Conservation (phyloP, 2,113 vertebrate genomes). For the Gadus macrocephalus region DNA sequence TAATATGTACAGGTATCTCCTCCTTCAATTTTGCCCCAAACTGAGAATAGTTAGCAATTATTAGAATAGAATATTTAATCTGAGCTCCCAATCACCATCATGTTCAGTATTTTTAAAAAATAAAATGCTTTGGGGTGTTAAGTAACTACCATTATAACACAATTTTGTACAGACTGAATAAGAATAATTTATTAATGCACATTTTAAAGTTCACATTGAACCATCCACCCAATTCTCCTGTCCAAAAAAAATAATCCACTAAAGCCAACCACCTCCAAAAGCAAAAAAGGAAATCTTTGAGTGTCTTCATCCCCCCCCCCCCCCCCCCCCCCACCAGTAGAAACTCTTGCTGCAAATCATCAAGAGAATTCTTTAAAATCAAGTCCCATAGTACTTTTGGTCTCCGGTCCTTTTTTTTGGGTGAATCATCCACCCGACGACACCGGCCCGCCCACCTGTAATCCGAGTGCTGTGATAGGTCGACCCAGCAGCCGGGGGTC, state of each 20-base stretch:
- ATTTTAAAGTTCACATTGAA: conserved; percentile 64
- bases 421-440: conserved; percentile 28
- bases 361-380: conserved; percentile 45
- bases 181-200: conserved; percentile 78
- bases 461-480: conserved; percentile 51
- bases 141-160: conserved; percentile 43
- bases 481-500: conserved; percentile 51
- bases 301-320: no score
- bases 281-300: conserved; percentile 19
- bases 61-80: no score
- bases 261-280: conserved; percentile 51
- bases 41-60: no score
- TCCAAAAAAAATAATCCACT: conserved; percentile 36
- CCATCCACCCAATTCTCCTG: conserved; percentile 42
- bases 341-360: conserved; percentile 33
- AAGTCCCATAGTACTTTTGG: conserved; percentile 56
- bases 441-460: conserved; percentile 13
- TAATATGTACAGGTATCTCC: no score
- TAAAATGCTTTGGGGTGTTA: conserved; percentile 26
- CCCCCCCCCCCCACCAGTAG: conserved; percentile 10
- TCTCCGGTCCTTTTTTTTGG: conserved; percentile 46
- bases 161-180: conserved; percentile 56
- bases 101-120: conserved; percentile 34
- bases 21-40: no score
- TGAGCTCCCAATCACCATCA: no score